phyloP scores from a whole-genome alignment of 2,797 vertebrate species.

The Mastacembelus armatus region DNA sequence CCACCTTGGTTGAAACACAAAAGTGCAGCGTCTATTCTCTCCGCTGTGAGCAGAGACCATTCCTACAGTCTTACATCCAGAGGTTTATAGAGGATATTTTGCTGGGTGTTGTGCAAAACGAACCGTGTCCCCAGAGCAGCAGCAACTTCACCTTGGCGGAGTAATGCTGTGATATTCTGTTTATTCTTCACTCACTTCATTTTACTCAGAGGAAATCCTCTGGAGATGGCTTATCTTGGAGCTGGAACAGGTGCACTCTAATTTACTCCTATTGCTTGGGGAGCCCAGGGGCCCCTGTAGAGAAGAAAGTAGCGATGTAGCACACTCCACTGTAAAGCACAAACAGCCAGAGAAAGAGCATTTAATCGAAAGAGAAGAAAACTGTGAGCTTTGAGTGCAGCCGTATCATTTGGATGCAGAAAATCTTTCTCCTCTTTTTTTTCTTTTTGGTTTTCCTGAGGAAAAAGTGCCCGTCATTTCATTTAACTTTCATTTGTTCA shows the following conservation, averaged over 20 bases:
- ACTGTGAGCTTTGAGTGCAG: constrained; percentile 79
- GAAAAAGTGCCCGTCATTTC: constrained; percentile 67
- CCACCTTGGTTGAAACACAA: constrained; percentile 71
- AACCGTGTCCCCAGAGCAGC: constrained; percentile 82
- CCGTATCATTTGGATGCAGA: constrained; percentile 79
- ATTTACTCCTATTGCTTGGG: constrained; percentile 90
- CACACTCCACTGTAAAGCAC: constrained; percentile 84
- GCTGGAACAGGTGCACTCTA: constrained; percentile 90
- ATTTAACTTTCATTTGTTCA: constrained; percentile 79
- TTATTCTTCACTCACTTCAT: constrained; percentile 88
- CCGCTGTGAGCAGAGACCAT: constrained; percentile 79
- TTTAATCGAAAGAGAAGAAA: constrained; percentile 85
- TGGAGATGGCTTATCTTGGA: constrained; percentile 88
- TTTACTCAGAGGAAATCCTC: constrained; percentile 87
- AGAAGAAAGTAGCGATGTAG: constrained; percentile 85
- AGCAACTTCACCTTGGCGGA: constrained; percentile 86
- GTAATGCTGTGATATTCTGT: constrained; percentile 89
- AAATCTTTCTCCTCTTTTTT: constrained; percentile 51
- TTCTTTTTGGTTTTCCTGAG: constrained; percentile 52
- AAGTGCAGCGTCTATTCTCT: constrained; percentile 78
- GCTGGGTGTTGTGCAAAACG: constrained; percentile 86
- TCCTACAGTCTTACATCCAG: constrained; percentile 80
- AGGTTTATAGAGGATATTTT: constrained; percentile 86
- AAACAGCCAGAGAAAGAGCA: constrained; percentile 85
- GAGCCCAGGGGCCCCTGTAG: constrained; percentile 87